A percentile compares a stretch with the other conserved stretches of the same genome.
These are phyloP conservation scores for Lagria hirta DNA, from an alignment of 2,888 invertebrate genomes.

Conservation along the genomic window DNA sequence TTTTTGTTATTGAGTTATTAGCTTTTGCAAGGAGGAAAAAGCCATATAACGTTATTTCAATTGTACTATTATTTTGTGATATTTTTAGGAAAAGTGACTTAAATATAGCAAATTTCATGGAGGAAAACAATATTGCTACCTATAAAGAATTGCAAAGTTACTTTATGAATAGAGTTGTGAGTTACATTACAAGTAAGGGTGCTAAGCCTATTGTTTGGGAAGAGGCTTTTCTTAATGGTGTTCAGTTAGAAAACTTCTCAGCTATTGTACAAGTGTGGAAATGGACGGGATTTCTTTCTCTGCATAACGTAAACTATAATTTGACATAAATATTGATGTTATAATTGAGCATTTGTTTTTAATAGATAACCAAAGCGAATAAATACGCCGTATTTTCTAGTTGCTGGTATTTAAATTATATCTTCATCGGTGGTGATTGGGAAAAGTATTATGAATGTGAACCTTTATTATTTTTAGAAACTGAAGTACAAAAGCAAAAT, in stretches of 20 bases:
- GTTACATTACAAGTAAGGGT: slow-evolving; percentile 54
- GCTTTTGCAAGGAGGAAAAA: too few species aligned
- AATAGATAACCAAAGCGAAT: slow-evolving; percentile 63
- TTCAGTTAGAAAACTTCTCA: slow-evolving; percentile 58
- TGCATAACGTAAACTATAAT: too few species aligned
- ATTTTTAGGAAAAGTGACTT: slow-evolving; percentile 64
- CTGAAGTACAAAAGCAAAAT: slow-evolving; percentile 58
- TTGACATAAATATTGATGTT: too few species aligned
- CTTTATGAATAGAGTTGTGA: slow-evolving; percentile 65
- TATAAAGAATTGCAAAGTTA: slow-evolving; percentile 65
- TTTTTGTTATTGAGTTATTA: too few species aligned
- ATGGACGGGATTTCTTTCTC: slow-evolving; percentile 29
- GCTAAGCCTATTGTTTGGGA: slow-evolving; percentile 74
- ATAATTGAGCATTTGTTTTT: too few species aligned
- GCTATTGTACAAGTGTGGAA: slow-evolving; percentile 87
- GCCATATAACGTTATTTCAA: too few species aligned
- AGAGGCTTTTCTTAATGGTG: slow-evolving; percentile 82
- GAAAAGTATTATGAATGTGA: slow-evolving; percentile 66
- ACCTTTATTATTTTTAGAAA: slow-evolving; percentile 57
- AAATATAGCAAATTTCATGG: slow-evolving; percentile 64
- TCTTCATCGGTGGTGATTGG: slow-evolving; percentile 62
- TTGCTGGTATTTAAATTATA: slow-evolving; percentile 80
- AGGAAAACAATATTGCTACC: slow-evolving; percentile 56
- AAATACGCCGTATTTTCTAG: too few species aligned
- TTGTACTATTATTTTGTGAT: neutral